These are phyloP conservation scores for Phaedon cochleariae DNA, from an alignment of 2,888 invertebrate species.

Conservation along the genomic window DNA sequence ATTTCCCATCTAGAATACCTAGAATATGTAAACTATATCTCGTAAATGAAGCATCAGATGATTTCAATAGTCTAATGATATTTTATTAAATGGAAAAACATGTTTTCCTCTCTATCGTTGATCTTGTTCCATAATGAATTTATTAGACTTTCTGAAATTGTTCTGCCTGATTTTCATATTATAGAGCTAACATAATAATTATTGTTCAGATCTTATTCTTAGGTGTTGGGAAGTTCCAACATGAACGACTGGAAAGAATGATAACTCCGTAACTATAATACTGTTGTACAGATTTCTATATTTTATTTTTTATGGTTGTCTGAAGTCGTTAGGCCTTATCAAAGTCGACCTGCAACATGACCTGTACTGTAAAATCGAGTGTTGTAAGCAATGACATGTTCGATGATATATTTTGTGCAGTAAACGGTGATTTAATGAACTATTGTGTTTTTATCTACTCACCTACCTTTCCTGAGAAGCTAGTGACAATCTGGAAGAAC, in stretches of 20 bases:
- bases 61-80: neutral
- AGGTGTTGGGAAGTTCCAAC: neutral
- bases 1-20: neutral
- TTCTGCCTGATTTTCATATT: no score
- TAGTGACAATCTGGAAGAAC: no score
- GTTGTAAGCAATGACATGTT: conserved; percentile 63
- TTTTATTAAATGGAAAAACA: no score
- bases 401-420: conserved; percentile 65
- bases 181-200: no score
- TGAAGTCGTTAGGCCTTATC: conserved; percentile 47
- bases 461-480: no score
- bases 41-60: neutral
- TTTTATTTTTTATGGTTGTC: conserved; percentile 51
- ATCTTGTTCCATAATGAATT: no score
- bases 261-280: conserved; percentile 49
- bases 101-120: no score
- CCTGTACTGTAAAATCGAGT: conserved; percentile 58
- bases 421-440: conserved; percentile 62
- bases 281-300: conserved; percentile 53
- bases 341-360: conserved; percentile 60
- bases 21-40: no score
- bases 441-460: neutral
- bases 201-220: no score
- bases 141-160: no score
- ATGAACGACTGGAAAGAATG: conserved; percentile 41